Base-by-base conservation (phyloP, 35 echinoderm and acorn worm genomes). In the Ophioderma brevispina region DNA sequence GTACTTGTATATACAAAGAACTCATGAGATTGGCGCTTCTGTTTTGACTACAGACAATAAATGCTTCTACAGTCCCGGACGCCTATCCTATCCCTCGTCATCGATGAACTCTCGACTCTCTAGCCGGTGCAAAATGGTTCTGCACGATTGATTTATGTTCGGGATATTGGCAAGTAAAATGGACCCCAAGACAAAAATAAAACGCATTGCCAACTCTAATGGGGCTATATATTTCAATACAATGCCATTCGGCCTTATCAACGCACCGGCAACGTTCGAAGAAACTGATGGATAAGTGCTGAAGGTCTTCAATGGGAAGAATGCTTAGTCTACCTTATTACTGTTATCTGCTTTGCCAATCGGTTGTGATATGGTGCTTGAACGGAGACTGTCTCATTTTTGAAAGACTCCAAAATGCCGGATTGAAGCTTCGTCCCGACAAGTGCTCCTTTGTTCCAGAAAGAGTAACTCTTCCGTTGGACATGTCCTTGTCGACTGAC, bases 111-210 rank as follows among this genome's bases (percentile, higher is more conserved):
- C 17, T 89, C 17, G 87, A 89, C 31, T 40, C 46, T 28, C 36
- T 89, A 0, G 37, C 78, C 0, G 78, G 77, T 23, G 31, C 18
- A 0, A 31, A 40, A 37, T 93, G 76, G 32, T 88, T 93, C 34
- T 80, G 77, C 33, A 84, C 85, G 6, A 76, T 93, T 32, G 91
- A 92, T 59, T 43, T 87, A 5, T 31, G 49, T 8, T 64, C 87
- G 76, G 90, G 90, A 1, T 78, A 78, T 42, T 78, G 56, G 55
- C 78, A 93, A 49, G 56, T 93, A 37, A 77, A 82, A 64, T 93
- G 63, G 38, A 87, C n/a, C 17, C 15, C 4, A 31, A 36, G 90
- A 92, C 35, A 84, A 56, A 33, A 63, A 93, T 55, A 82, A 93
- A 36, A 93, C 36, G 86, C 85, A 25, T 87, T 93, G 70, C 42